phyloP scores from a whole-genome alignment of 2,797 vertebrate genomes.

The Anguilla anguilla region DNA sequence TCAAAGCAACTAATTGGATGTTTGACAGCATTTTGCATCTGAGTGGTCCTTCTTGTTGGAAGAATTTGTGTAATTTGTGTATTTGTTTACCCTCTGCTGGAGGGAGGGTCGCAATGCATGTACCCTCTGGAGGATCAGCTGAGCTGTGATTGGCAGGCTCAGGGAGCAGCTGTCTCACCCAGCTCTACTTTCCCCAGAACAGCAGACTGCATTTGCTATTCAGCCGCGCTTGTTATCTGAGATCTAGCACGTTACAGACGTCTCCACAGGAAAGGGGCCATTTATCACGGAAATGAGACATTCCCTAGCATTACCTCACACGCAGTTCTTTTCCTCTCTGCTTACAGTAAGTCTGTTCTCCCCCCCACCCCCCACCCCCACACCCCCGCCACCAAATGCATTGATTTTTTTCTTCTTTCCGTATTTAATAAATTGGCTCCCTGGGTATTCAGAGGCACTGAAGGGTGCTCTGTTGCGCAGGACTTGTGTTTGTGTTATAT shows the following conservation, averaged over 20 bases:
- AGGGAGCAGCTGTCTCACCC: background rate
- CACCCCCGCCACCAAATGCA: background rate
- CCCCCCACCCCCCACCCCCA: background rate
- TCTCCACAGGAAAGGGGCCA: background rate
- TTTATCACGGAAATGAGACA: background rate
- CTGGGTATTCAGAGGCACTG: background rate
- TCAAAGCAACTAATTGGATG: background rate
- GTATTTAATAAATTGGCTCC: background rate
- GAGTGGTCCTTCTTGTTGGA: background rate
- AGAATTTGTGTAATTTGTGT: background rate
- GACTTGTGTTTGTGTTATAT: background rate
- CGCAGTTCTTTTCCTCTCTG: background rate
- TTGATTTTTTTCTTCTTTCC: background rate
- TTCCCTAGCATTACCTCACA: background rate
- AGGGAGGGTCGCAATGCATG: background rate
- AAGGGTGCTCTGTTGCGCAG: background rate
- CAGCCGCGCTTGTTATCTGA: background rate
- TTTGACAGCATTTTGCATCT: background rate
- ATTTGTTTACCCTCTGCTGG: background rate
- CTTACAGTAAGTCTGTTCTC: constrained; percentile 7
- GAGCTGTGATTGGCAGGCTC: background rate
- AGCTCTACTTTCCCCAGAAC: background rate
- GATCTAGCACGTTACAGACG: background rate
- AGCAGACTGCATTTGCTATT: background rate
- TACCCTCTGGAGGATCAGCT: background rate